Evolutionary conservation across 2,113 vertebrate genomes (phyloP).

Genomic region (Gracilinanus agilis): DNA sequence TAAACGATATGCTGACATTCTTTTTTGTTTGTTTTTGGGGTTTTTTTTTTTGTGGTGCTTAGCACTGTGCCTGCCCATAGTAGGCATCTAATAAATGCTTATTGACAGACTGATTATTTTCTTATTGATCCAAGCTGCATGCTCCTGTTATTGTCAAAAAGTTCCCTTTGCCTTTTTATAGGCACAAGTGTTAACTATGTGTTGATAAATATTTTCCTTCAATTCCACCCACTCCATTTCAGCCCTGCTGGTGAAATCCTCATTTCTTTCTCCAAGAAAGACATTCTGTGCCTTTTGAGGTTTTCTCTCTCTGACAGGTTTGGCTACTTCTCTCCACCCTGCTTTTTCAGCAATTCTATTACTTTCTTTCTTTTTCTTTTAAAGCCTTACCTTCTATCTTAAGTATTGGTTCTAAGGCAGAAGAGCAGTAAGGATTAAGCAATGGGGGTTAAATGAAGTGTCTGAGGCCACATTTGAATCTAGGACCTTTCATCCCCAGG

Average conservation of each 20-base stretch:
- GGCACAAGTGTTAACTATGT: not conserved
- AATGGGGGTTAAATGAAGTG: not conserved
- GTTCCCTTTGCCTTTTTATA: not conserved
- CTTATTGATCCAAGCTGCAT: not conserved
- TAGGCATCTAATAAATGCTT: not conserved
- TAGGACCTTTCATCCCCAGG: not conserved
- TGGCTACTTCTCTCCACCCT: not conserved
- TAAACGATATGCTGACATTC: not conserved
- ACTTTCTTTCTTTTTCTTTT: too few relatives aligned
- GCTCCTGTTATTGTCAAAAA: not conserved
- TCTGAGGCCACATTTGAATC: not conserved
- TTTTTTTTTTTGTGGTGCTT: not conserved
- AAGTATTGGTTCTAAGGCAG: too few relatives aligned
- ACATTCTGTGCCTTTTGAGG: not conserved
- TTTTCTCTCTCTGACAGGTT: not conserved
- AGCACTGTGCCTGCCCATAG: not conserved
- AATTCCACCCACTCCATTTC: not conserved
- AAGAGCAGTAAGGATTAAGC: too few relatives aligned
- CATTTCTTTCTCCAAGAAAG: not conserved
- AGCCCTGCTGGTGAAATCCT: not conserved
- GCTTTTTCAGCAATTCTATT: not conserved
- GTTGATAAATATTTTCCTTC: not conserved
- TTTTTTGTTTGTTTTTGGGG: too few relatives aligned
- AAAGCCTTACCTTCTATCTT: too few relatives aligned
- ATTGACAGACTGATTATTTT: not conserved